Evolutionary conservation across 2,888 invertebrate species (phyloP), one percentile per base, ranked within the genome.

Genomic region (Perizoma flavofasciatum): DNA sequence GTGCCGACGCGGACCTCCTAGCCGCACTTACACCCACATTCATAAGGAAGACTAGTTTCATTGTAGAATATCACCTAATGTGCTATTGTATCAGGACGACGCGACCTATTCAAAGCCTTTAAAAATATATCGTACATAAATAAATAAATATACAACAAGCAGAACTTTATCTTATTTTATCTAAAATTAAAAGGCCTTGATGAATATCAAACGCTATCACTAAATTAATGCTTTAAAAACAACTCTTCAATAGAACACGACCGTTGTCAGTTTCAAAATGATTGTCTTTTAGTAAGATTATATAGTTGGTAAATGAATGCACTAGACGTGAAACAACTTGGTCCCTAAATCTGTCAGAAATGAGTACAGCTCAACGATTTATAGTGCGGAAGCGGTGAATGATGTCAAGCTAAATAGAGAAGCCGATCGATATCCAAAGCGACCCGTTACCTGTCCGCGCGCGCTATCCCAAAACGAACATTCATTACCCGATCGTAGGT

Each of bases 1-100:
- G 37, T 37, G 7, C 37, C 65, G 71, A 69, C 69, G 72, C 72
- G 68, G 71, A 62, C 63, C 71, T 59, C 61, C 53, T 34, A 57
- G 47, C 55, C 69, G 59, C 78, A 73, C 77, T 75, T 72, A 49
- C 62, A 73, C 75, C 43, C 77, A 73, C 85, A 81, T 84, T 79
- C 82, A 84, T 81, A 89, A 90, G 91, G 91, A 91, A 91, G 91
- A 91, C 91, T 91, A 91, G 91, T 90, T 87, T 88, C 85, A 83
- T 85, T 89, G 87, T 87, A 87, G 85, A 85, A 85, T 90, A 90
- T 89, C 89, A 89, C 90, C 86, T 88, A 88, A 85, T 79, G 87
- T 80, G 86, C 81, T 86, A 83, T 87, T 85, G 85, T 81, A 79
- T 79, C 78, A 80, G 78, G 82, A 83, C 85, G 77, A 80, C 81